These are phyloP conservation scores for Odontothrips loti DNA, from an alignment of 2,888 invertebrate species.

Conservation along the genomic window DNA sequence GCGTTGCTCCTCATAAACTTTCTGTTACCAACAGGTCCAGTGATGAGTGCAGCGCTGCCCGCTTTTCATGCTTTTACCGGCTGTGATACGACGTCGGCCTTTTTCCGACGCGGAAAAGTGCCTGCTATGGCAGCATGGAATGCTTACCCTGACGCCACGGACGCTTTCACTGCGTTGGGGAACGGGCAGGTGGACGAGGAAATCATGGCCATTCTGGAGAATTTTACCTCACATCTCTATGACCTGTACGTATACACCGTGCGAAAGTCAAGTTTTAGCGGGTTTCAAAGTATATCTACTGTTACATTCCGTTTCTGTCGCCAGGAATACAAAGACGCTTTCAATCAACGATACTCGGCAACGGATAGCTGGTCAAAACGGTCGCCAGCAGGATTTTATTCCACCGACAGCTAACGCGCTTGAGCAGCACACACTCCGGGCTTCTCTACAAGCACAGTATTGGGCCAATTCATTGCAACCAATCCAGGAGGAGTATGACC, in stretches of 20 bases:
- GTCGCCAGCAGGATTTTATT: background rate
- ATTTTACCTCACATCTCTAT: background rate
- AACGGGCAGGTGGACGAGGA: background rate
- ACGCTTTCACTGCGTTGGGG: background rate
- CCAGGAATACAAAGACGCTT: background rate
- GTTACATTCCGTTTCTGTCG: no score
- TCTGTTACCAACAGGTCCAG: background rate
- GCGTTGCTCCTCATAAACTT: no score
- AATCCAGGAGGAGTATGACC: background rate
- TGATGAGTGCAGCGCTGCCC: background rate
- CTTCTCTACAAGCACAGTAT: background rate
- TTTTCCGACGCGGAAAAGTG: background rate
- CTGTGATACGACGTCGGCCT: background rate
- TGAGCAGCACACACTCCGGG: background rate
- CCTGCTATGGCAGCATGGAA: background rate
- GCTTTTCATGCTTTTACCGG: background rate
- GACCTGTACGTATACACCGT: background rate
- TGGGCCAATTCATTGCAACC: background rate
- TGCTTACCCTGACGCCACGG: background rate
- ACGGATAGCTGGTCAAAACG: background rate
- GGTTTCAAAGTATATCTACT: no score
- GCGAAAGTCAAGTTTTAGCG: background rate
- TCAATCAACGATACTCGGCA: background rate
- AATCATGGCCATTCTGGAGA: background rate
- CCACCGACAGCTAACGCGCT: background rate